phyloP scores from a whole-genome alignment of 2,888 invertebrate species.

The Acronicta leporina region DNA sequence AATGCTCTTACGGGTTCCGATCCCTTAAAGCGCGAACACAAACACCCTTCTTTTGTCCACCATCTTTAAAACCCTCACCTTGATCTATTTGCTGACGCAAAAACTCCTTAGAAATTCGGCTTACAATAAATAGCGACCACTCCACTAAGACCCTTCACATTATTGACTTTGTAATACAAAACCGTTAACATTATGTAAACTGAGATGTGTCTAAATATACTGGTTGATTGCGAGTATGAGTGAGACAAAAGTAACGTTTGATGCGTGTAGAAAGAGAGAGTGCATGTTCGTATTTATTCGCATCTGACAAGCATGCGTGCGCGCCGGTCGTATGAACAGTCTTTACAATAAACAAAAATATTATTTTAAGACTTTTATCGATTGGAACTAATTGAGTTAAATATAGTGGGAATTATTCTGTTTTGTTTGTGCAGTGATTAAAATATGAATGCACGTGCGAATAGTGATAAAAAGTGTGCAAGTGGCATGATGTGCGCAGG shows the following conservation, averaged over 20 bases:
- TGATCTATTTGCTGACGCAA: slow-evolving; percentile 7
- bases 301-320: slow-evolving; percentile 32
- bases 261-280: slow-evolving; percentile 30
- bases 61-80: slow-evolving; percentile 2
- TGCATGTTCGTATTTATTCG: slow-evolving; percentile 33
- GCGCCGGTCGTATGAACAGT: slow-evolving; percentile 30
- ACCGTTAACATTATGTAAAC: slow-evolving; percentile 16
- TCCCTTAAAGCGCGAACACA: background rate
- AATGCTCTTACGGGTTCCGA: background rate
- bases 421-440: background rate
- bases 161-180: slow-evolving; percentile 7
- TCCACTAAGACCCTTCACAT: slow-evolving; percentile 21
- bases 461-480: background rate
- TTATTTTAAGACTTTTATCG: background rate
- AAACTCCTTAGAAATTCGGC: slow-evolving; percentile 12
- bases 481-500: slow-evolving; percentile 46
- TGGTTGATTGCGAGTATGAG: slow-evolving; percentile 36
- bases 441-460: background rate
- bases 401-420: background rate
- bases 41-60: slow-evolving; percentile 1
- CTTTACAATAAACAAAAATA: slow-evolving; percentile 25
- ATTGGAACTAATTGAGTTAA: background rate
- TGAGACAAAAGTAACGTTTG: slow-evolving; percentile 30
- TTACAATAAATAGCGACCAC: slow-evolving; percentile 14
- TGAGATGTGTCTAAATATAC: slow-evolving; percentile 35